Evolutionary conservation across 2,113 vertebrate genomes (phyloP), one percentile per base, ranked within the genome.

Genomic region (Brachyhypopomus occidentalis): DNA sequence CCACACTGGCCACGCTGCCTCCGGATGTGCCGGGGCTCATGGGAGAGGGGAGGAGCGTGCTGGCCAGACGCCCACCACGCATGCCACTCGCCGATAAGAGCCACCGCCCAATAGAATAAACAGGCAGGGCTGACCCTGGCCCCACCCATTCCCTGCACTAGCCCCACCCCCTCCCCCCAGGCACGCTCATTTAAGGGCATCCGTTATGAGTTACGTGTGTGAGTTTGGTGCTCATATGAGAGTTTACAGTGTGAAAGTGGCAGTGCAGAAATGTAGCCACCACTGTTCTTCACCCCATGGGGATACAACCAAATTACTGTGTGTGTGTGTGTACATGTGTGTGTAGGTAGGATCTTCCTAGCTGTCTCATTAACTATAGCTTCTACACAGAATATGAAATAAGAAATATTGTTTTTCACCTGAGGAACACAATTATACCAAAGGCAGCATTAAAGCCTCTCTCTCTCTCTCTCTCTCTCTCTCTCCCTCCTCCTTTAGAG

Each of bases 381-480:
- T 38, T 69, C 5, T 9, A 30, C 64, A 20, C 64, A 36, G 17
- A 69, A 69, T 38, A 17, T 38, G 30, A 36, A 69, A 36, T 59
- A 79, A 63, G 45, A 79, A 87, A 67, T 34, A 72, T 63, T 83
- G 82, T 45, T 86, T 81, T 88, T 84, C 85, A 89, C 90, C 88
- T 91, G 89, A 92, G 90, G 86, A 84, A 82, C 64, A 88, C 89
- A 90, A 90, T 91, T 85, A 90, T 78, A 80, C 90, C 88, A 92
- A 92, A 79, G 81, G 80, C 11, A 11, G 52, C 85, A 83, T 93
- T 92, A 89, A 64, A 59, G 72, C 22, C 8, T 36, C 4, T 30
- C 75, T 72, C 45, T 17, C n/a, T 81, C 23, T 52, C 34, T 67
- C 62, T 66, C 17, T 72, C 22, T 70, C 16, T 72, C 16, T 27